Evolutionary conservation across 2,113 vertebrate genomes (phyloP).

Genomic region (Poeciliopsis occidentalis): DNA sequence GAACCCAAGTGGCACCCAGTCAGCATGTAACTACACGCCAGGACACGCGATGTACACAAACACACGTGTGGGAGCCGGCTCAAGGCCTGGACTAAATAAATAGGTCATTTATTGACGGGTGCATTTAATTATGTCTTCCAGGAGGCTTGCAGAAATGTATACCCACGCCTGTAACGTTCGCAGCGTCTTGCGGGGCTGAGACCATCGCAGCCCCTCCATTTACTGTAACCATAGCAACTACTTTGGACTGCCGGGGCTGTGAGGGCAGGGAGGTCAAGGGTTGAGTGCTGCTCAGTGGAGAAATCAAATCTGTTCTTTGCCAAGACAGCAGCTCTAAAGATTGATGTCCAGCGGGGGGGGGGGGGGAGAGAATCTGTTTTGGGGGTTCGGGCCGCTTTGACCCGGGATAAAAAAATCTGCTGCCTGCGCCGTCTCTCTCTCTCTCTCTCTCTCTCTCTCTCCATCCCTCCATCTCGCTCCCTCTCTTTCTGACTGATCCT

Average conservation of each 20-base stretch:
- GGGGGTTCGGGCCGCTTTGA: constrained; percentile 52
- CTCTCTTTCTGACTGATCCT: constrained; percentile 43
- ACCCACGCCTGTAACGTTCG: constrained; percentile 52
- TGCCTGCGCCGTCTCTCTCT: constrained; percentile 25
- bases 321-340: constrained; percentile 69
- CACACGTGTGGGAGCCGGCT: constrained; percentile 23
- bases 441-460: constrained; percentile 19
- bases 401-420: constrained; percentile 50
- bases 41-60: constrained; percentile 35
- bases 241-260: constrained; percentile 51
- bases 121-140: constrained; percentile 53
- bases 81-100: constrained; percentile 66
- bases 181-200: constrained; percentile 44
- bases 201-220: constrained; percentile 34
- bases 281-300: too few relatives aligned
- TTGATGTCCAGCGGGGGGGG: constrained; percentile 70
- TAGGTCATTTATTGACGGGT: constrained; percentile 57
- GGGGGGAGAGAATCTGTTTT: constrained; percentile 40
- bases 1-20: too few relatives aligned
- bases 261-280: too few relatives aligned
- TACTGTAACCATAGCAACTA: constrained; percentile 76
- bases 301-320: constrained; percentile 72
- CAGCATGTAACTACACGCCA: constrained; percentile 33
- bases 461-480: not conserved
- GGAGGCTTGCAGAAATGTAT: constrained; percentile 39